Conservation (phyloP, 1,140 invertebrate species). For the Wiebesia pumilae region DNA sequence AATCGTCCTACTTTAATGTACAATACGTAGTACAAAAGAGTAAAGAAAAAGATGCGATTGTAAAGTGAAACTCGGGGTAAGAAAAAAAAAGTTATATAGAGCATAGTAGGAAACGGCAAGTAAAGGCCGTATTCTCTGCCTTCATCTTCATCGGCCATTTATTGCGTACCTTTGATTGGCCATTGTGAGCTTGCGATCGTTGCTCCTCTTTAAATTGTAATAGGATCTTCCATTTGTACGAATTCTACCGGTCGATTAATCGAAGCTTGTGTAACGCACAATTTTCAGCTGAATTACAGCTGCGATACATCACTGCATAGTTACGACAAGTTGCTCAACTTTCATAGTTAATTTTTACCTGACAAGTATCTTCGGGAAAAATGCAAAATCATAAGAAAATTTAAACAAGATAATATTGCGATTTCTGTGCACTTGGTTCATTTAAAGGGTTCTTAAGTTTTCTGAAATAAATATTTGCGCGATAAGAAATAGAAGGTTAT, state of each 20-base stretch:
- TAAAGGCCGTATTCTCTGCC: not conserved
- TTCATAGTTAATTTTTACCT: not conserved
- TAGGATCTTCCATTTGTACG: not conserved
- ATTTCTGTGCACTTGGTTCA: too few relatives aligned
- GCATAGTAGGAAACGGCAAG: not conserved
- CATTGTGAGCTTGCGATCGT: not conserved
- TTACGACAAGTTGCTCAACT: not conserved
- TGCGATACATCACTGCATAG: not conserved
- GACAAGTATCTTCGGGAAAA: too few relatives aligned
- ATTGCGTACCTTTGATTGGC: conserved; percentile 12
- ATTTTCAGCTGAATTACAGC: not conserved
- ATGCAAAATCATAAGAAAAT: too few relatives aligned
- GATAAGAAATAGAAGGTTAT: too few relatives aligned
- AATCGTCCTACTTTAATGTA: not conserved
- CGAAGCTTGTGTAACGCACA: not conserved
- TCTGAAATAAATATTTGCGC: too few relatives aligned
- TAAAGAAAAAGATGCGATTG: not conserved
- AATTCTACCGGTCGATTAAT: not conserved
- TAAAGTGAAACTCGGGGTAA: not conserved
- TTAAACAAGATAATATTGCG: too few relatives aligned
- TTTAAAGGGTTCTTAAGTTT: too few relatives aligned
- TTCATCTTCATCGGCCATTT: not conserved
- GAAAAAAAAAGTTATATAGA: not conserved
- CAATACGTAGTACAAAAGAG: not conserved
- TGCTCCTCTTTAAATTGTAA: not conserved